These are phyloP conservation scores for Notospermus geniculatus DNA, from an alignment of 1,140 invertebrate species.

Conservation along the genomic window DNA sequence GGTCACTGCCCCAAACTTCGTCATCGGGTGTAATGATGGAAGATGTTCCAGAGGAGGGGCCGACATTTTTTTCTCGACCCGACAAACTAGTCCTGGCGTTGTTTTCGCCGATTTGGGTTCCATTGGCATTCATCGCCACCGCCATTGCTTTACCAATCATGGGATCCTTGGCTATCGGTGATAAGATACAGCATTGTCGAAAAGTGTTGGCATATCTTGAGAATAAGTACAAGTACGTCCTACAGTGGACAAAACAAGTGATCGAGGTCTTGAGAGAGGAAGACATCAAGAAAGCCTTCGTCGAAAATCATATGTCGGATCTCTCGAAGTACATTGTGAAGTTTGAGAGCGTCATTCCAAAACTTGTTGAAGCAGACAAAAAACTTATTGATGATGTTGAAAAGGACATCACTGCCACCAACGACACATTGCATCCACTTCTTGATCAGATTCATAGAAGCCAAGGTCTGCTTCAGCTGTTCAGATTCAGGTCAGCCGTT, in stretches of 20 bases:
- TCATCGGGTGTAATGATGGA: background rate
- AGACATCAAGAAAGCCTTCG: background rate
- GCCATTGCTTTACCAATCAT: constrained; percentile 2
- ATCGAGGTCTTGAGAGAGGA: background rate
- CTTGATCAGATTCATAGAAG: too few relatives aligned
- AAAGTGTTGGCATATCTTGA: background rate
- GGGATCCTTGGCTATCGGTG: background rate
- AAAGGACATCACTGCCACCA: too few relatives aligned
- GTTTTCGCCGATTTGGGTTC: background rate
- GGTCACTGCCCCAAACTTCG: background rate
- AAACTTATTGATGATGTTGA: constrained; percentile 4
- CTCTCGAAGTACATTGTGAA: constrained; percentile 1
- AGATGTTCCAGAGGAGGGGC: background rate
- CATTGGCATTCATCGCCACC: background rate
- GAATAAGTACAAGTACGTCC: constrained; percentile 4
- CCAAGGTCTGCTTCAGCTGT: too few relatives aligned
- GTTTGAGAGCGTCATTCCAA: background rate
- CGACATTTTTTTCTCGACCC: background rate
- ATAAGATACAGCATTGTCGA: background rate
- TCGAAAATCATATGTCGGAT: background rate
- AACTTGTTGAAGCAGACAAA: constrained; percentile 2
- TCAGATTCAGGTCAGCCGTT: too few relatives aligned
- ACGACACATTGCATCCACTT: too few relatives aligned
- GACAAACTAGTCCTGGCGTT: background rate
- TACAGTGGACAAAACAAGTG: background rate